Evolutionary conservation across 2,888 invertebrate genomes (phyloP).

Genomic region (Cataglyphis rosenhaueri): DNA sequence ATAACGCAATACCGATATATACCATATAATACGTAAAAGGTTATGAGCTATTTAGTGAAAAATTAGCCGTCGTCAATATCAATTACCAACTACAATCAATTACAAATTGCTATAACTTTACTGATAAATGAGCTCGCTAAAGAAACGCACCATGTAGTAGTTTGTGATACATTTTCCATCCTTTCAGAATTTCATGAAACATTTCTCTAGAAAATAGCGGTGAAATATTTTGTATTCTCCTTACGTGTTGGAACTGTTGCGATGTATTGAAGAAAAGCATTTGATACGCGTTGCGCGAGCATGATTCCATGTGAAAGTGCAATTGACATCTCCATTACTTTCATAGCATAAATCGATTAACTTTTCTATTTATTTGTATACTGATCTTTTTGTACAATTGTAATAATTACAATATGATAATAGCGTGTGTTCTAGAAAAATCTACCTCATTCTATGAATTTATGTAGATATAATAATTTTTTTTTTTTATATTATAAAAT

Average conservation of each 20-base stretch:
- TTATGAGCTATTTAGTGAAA: constrained; percentile 24
- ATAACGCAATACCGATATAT: background rate
- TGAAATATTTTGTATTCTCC: constrained; percentile 54
- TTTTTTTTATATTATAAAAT: background rate
- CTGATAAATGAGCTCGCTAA: constrained; percentile 35
- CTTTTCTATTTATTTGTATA: background rate
- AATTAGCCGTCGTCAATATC: constrained; percentile 28
- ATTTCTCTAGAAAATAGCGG: constrained; percentile 56
- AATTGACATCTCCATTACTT: constrained; percentile 10
- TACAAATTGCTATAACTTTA: constrained; percentile 45
- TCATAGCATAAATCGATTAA: constrained; percentile 34
- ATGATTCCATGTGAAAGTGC: constrained; percentile 49
- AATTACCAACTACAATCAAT: constrained; percentile 23
- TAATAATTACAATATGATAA: background rate
- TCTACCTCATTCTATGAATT: background rate
- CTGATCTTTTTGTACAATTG: background rate
- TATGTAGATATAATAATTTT: constrained; percentile 6
- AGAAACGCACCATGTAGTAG: constrained; percentile 25
- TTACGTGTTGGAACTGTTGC: constrained; percentile 39
- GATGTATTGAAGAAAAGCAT: constrained; percentile 57
- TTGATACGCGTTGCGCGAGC: constrained; percentile 46
- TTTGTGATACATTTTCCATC: constrained; percentile 39
- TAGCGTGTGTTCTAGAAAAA: background rate
- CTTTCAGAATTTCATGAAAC: constrained; percentile 62
- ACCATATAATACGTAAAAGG: background rate